phyloP scores from a whole-genome alignment of 2,888 invertebrate genomes.

The Leptopterna dolabrata region DNA sequence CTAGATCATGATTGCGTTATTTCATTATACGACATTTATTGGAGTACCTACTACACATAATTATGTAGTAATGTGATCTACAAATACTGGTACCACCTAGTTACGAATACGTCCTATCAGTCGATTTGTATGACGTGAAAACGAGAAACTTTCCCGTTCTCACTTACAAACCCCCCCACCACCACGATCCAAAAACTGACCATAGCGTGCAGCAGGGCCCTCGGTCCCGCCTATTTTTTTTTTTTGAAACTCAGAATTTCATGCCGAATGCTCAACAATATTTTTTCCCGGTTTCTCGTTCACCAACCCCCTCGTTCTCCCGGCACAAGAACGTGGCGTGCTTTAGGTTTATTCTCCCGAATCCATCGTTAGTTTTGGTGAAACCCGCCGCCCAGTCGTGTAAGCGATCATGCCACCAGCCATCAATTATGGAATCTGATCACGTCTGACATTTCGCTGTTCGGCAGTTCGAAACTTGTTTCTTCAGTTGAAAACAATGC shows the following conservation, averaged over 20 bases:
- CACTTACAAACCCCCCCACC: too few relatives aligned
- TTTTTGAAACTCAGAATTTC: not conserved
- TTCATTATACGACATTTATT: too few relatives aligned
- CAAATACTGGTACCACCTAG: too few relatives aligned
- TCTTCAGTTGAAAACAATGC: not conserved
- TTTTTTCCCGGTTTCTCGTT: not conserved
- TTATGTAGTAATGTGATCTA: too few relatives aligned
- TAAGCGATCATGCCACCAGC: conserved; percentile 31
- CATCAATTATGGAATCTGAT: conserved; percentile 43
- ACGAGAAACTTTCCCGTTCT: too few relatives aligned
- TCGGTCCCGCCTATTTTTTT: not conserved
- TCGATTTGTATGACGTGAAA: too few relatives aligned
- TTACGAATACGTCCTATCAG: too few relatives aligned
- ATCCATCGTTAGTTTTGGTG: not conserved
- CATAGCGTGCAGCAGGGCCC: not conserved
- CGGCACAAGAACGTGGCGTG: not conserved
- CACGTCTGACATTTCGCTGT: conserved; percentile 7
- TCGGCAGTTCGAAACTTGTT: not conserved
- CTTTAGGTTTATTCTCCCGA: not conserved
- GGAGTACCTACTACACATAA: too few relatives aligned
- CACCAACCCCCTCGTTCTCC: not conserved
- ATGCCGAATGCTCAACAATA: not conserved
- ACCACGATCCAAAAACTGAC: not conserved
- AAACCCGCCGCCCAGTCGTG: not conserved
- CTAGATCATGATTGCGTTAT: too few relatives aligned